These are phyloP conservation scores for Himalopsyche tibetana DNA, from an alignment of 2,888 invertebrate species.

Conservation along the genomic window DNA sequence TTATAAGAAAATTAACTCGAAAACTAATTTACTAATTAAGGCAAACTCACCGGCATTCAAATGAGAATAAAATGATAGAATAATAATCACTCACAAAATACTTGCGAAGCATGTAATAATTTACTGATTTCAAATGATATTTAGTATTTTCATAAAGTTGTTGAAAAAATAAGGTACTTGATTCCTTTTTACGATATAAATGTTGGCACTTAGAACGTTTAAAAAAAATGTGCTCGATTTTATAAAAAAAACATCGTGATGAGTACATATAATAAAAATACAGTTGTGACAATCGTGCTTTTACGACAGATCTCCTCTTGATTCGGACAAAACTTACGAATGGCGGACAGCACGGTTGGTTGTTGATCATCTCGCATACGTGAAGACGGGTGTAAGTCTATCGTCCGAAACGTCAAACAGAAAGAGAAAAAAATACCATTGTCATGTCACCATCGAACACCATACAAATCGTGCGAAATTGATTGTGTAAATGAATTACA, in stretches of 20 bases:
- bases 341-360: constrained; percentile 89
- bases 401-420: constrained; percentile 67
- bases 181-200: too few relatives aligned
- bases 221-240: not conserved
- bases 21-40: too few relatives aligned
- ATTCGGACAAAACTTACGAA: constrained; percentile 78
- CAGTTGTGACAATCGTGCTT: not conserved
- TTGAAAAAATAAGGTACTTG: too few relatives aligned
- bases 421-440: constrained; percentile 31
- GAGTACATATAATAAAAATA: not conserved
- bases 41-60: too few relatives aligned
- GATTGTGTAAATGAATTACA: not conserved
- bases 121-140: too few relatives aligned
- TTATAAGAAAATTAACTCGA: too few relatives aligned
- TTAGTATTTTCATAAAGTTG: too few relatives aligned
- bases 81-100: too few relatives aligned
- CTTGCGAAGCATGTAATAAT: too few relatives aligned
- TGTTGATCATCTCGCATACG: constrained; percentile 91
- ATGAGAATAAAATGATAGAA: too few relatives aligned
- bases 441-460: constrained; percentile 25
- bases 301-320: not conserved
- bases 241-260: not conserved
- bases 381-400: constrained; percentile 95
- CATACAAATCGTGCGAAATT: not conserved
- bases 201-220: not conserved